Evolutionary conservation across 2,888 invertebrate genomes (phyloP), one percentile per base, ranked within the genome.

Genomic region (Chelonus formosanus): DNA sequence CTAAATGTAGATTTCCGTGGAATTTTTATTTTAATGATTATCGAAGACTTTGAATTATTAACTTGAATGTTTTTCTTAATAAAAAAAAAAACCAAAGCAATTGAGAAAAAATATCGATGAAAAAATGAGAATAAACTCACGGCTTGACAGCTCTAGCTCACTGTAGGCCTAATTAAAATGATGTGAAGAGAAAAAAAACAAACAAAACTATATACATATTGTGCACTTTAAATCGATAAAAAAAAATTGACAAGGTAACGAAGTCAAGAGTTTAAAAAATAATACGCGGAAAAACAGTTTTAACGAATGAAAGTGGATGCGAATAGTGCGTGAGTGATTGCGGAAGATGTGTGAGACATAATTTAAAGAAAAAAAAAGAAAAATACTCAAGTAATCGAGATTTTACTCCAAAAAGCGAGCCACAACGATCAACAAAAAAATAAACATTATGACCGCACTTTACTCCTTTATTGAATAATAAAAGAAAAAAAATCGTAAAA

Each of bases 151-250:
- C 78, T 79, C 77, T 80, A 82, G 80, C 81, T 82, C 81, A 83
- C 76, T 76, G 79, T 81, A 83, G 83, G 83, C 83, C 83, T 83
- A 83, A 83, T 77, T 78, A 78, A 20, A 75, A 64, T 65, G 72
- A 72, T 65, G 59, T 66, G 69, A 66, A 66, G 70, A 70, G 59
- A 66, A 61, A 57, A 58, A 65, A 65, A 65, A 65, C 48, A 61
- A 65, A 65, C 69, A 66, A 66, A 62, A 56, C 32, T 47, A 20
- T 61, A 60, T 66, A 66, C 66, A 61, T 66, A 66, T 66, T 65
- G 47, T 65, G 53, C 35, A 32, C 44, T 47, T 47, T 8, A 54
- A 36, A 47, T n/a, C 32, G 47, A 58, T 58, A 10, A 34, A 35
- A 34, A 54, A 35, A 5, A 20, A 10, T 3, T 10, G 36, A 10